phyloP scores from a whole-genome alignment of 2,113 vertebrate species.

The Crypturellus undulatus region DNA sequence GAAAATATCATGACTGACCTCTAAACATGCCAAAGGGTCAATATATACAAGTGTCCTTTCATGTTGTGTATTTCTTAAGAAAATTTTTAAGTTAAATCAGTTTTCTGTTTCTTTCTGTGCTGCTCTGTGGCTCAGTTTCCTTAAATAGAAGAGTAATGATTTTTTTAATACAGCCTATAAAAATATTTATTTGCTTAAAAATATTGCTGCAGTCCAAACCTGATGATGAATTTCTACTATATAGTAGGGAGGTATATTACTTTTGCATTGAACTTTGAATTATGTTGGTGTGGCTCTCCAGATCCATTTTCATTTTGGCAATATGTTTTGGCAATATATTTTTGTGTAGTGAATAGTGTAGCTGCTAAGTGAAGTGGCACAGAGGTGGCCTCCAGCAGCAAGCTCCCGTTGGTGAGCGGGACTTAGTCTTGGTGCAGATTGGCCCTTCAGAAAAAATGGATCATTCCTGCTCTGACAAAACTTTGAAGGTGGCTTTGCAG shows the following conservation, averaged over 20 bases:
- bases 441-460: neutral
- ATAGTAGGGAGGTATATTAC: neutral
- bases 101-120: neutral
- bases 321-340: neutral
- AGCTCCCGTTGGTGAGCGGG: neutral
- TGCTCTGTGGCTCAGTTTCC: neutral
- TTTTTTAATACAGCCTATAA: neutral
- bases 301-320: neutral
- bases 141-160: neutral
- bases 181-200: slow-evolving; percentile 17
- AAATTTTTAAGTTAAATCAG: neutral
- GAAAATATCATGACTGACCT: neutral
- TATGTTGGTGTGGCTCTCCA: neutral
- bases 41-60: neutral
- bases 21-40: neutral
- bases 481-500: neutral
- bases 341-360: neutral
- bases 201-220: slow-evolving; percentile 41
- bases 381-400: neutral
- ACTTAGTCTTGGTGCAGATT: neutral
- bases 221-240: slow-evolving; percentile 20
- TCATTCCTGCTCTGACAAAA: neutral
- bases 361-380: neutral
- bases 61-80: neutral
- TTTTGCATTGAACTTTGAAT: neutral